phyloP scores from a whole-genome alignment of 2,888 invertebrate species.

The Cheilosia vulpina region DNA sequence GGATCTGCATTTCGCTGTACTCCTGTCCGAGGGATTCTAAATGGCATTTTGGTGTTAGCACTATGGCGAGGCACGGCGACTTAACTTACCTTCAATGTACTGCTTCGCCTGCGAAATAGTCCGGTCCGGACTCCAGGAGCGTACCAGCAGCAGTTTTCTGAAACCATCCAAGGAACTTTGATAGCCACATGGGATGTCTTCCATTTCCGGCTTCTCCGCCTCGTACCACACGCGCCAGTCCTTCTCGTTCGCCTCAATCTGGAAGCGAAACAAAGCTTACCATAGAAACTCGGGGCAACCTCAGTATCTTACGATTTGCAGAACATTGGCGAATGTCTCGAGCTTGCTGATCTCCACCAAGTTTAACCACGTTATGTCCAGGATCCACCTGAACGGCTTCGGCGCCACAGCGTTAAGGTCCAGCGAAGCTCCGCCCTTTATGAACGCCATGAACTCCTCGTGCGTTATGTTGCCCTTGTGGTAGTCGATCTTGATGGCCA shows the following conservation, averaged over 20 bases:
- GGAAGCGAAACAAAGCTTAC: constrained; percentile 53
- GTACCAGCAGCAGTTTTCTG: constrained; percentile 92
- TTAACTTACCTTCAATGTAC: constrained; percentile 91
- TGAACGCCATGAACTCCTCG: constrained; percentile 96
- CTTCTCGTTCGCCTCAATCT: constrained; percentile 93
- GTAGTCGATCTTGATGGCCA: constrained; percentile 97
- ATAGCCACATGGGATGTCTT: constrained; percentile 95
- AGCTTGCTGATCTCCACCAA: constrained; percentile 96
- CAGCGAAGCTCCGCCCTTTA: constrained; percentile 97
- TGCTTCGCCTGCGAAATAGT: constrained; percentile 96
- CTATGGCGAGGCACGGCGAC: not conserved
- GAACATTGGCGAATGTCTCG: constrained; percentile 90
- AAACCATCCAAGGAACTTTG: constrained; percentile 94
- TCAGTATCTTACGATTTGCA: constrained; percentile 87
- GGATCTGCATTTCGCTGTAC: constrained; percentile 95
- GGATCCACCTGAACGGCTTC: constrained; percentile 97
- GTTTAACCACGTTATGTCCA: constrained; percentile 98
- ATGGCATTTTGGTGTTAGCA: not conserved
- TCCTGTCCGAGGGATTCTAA: constrained; percentile 93
- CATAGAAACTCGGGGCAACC: not conserved
- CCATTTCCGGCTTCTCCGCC: constrained; percentile 95
- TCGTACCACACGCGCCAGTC: constrained; percentile 97
- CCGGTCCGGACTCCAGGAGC: constrained; percentile 98
- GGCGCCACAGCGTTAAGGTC: constrained; percentile 96
- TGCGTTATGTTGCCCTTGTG: constrained; percentile 92